Percentiles rank a stretch among this genome's conserved stretches.
phyloP scores from a whole-genome alignment of 2,888 invertebrate genomes.

The Drosophila incognita region DNA sequence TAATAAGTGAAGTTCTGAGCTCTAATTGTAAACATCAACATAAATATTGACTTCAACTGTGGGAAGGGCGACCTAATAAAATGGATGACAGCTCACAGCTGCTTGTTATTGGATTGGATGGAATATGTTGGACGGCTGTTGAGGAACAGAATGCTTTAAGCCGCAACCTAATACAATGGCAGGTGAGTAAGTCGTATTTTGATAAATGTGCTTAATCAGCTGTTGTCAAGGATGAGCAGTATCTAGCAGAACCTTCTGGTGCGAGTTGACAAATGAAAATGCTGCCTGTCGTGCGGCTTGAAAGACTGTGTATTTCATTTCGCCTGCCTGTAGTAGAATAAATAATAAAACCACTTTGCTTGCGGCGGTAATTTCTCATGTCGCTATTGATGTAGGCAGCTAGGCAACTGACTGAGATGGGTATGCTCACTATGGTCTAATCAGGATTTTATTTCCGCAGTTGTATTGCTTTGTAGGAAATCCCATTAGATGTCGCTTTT shows the following conservation, averaged over 20 bases:
- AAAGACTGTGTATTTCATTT: constrained; percentile 23
- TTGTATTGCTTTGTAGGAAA: neutral
- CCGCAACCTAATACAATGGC: constrained; percentile 18
- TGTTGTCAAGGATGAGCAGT: constrained; percentile 52
- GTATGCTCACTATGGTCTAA: neutral
- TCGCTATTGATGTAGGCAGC: constrained; percentile 14
- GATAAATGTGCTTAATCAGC: constrained; percentile 69
- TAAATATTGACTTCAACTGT: constrained; percentile 49
- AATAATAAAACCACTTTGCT: constrained; percentile 33
- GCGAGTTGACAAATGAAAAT: constrained; percentile 47
- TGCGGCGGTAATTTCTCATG: constrained; percentile 32
- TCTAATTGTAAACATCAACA: constrained; percentile 44
- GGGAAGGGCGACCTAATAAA: constrained; percentile 21
- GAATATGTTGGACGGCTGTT: neutral
- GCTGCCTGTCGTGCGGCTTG: constrained; percentile 40
- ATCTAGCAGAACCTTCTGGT: constrained; percentile 23
- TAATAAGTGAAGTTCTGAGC: constrained; percentile 13
- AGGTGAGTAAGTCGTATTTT: constrained; percentile 31
- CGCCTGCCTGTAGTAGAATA: constrained; percentile 9
- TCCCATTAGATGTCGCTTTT: neutral
- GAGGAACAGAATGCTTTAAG: constrained; percentile 34
- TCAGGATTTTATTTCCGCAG: neutral
- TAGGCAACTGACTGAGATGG: constrained; percentile 10
- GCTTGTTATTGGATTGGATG: constrained; percentile 2
- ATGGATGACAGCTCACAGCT: constrained; percentile 3